These are phyloP conservation scores for Microcaecilia unicolor DNA, from an alignment of 2,797 vertebrate species.

Conservation along the genomic window DNA sequence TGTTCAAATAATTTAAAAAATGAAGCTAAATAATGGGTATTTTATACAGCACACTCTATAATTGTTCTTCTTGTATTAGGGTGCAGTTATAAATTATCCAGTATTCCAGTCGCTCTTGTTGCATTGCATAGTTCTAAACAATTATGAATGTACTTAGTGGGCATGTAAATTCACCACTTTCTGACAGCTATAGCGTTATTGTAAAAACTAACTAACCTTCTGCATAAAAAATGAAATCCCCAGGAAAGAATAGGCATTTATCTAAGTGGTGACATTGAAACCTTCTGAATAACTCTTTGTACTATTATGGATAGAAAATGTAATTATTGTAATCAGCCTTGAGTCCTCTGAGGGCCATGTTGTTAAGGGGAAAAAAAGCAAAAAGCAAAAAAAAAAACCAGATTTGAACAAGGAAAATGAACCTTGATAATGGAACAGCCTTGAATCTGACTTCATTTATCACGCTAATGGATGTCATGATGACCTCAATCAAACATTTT, in stretches of 20 bases:
- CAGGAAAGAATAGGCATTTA: constrained; percentile 47
- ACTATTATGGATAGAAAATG: constrained; percentile 56
- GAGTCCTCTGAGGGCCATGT: constrained; percentile 49
- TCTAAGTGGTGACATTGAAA: constrained; percentile 51
- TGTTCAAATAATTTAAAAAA: constrained; percentile 44
- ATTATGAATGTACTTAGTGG: constrained; percentile 38
- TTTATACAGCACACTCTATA: constrained; percentile 47
- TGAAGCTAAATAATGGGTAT: constrained; percentile 46
- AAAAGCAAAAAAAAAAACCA: constrained; percentile 11
- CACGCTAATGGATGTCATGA: constrained; percentile 67
- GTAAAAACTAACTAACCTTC: constrained; percentile 45
- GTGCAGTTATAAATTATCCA: constrained; percentile 46
- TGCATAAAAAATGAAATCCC: constrained; percentile 42
- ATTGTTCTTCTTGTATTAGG: constrained; percentile 45
- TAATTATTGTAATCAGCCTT: constrained; percentile 60
- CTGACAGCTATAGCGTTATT: constrained; percentile 33
- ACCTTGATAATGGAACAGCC: constrained; percentile 58
- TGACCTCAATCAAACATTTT: constrained; percentile 80
- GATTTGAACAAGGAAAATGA: constrained; percentile 46
- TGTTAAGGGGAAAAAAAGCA: constrained; percentile 1
- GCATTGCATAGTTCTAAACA: constrained; percentile 32
- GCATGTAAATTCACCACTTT: constrained; percentile 34
- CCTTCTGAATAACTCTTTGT: constrained; percentile 52
- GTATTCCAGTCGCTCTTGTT: constrained; percentile 35
- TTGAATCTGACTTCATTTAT: constrained; percentile 69